A percentile compares a stretch with the other conserved stretches of the same genome.
Evolutionary conservation across 2,113 vertebrate species (phyloP).

Genomic region (Holacanthus passer): DNA sequence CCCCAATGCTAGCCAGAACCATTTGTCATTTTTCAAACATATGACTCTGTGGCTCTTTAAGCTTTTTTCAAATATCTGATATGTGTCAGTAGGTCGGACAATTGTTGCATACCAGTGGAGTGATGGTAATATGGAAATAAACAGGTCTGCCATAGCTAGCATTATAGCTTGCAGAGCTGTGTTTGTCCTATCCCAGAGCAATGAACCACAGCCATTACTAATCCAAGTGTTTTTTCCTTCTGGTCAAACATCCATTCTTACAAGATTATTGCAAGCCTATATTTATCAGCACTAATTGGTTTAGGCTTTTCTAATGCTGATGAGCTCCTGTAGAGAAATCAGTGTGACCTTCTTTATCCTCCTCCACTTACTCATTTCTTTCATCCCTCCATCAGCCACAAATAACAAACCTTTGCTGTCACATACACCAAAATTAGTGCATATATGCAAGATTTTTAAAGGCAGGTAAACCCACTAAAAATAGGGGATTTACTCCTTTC

Average conservation of each 20-base stretch:
- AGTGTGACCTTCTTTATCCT: conserved; percentile 8
- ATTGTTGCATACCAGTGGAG: background rate
- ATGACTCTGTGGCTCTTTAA: too few relatives aligned
- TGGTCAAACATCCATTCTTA: conserved; percentile 24
- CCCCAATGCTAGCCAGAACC: too few relatives aligned
- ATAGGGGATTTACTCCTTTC: too few relatives aligned
- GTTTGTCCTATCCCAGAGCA: background rate
- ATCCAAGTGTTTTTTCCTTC: conserved; percentile 8
- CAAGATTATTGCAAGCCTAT: conserved; percentile 74
- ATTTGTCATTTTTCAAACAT: too few relatives aligned
- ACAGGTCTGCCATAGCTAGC: background rate
- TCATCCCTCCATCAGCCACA: background rate
- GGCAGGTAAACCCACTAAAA: too few relatives aligned
- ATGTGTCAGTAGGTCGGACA: background rate
- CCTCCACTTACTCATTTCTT: background rate
- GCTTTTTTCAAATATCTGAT: background rate
- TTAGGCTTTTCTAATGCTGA: conserved; percentile 57
- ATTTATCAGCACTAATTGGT: conserved; percentile 76
- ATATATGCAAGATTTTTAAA: too few relatives aligned
- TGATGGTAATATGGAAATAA: background rate
- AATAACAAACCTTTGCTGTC: background rate
- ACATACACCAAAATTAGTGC: too few relatives aligned
- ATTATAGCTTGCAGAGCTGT: too few relatives aligned
- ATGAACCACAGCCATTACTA: background rate
- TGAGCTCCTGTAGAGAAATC: conserved; percentile 26